Percentiles rank a stretch among this genome's conserved stretches.
Conservation (phyloP, 2,113 vertebrate species). For the Gopherus evgoodei region DNA sequence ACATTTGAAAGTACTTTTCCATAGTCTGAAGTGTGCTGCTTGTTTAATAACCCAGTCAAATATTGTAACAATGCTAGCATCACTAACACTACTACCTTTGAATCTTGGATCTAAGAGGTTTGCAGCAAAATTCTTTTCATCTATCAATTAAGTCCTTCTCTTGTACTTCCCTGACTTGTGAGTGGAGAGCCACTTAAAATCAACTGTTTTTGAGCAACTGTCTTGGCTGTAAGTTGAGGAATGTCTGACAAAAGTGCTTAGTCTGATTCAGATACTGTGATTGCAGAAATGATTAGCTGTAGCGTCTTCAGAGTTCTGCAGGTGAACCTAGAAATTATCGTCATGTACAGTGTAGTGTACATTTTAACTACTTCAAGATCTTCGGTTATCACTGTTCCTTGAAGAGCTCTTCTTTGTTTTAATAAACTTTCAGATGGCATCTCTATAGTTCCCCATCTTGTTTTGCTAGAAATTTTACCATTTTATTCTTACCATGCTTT, state of each 20-base stretch:
- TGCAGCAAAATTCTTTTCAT: not conserved
- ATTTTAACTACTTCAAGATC: constrained; percentile 54
- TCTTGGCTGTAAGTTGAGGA: not conserved
- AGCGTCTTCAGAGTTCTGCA: constrained; percentile 61
- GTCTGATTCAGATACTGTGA: not conserved
- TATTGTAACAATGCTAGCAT: not conserved
- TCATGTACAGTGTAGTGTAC: constrained; percentile 48
- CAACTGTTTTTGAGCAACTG: too few relatives aligned
- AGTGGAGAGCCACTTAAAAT: not conserved
- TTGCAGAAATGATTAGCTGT: not conserved
- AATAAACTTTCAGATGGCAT: constrained; percentile 51
- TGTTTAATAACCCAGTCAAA: not conserved
- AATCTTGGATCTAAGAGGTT: not conserved
- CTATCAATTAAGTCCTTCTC: not conserved
- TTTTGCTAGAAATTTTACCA: too few relatives aligned
- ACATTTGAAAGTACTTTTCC: not conserved
- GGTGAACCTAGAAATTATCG: constrained; percentile 52
- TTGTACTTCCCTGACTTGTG: not conserved
- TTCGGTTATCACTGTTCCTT: constrained; percentile 37
- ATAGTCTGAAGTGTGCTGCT: not conserved
- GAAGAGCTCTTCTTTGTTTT: constrained; percentile 34
- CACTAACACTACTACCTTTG: not conserved
- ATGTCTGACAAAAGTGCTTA: not conserved
- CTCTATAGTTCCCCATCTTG: not conserved
- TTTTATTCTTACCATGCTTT: too few relatives aligned